Evolutionary conservation across 1,140 invertebrate species (phyloP), one percentile per base, ranked within the genome.

Genomic region (Tetramorium simillimum): DNA sequence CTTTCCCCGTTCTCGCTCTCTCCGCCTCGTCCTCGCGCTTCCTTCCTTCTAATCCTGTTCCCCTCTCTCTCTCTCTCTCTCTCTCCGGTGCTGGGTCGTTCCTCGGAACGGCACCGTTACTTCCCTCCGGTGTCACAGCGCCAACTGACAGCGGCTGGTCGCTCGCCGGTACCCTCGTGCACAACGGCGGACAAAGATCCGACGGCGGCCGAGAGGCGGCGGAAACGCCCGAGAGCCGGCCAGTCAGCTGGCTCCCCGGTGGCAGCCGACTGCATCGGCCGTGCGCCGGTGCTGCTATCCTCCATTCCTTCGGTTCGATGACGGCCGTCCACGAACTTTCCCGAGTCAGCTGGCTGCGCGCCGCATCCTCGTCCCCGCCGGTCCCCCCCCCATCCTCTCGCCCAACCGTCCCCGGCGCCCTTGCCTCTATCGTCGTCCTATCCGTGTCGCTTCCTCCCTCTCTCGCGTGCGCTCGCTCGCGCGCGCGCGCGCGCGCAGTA

Each of bases 91-190:
- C 80, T 86, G 60, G 75, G 72, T 88, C 65, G 84, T 76, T 70
- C 87, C 63, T 58, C 62, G 85, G 81, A 92, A 87, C 86, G 87
- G 86, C 80, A 91, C 89, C 91, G 86, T 90, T 89, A 82, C 90
- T 80, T 90, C 88, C 84, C 86, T 90, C 75, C 89, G 88, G 69
- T 92, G 92, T 92, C 92, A 89, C 91, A 92, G 90, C 92, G 91
- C 90, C 92, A 91, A 93, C 92, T 92, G 93, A 93, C 93, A 93
- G 89, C 89, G 82, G 89, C 76, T 85, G 78, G 81, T 82, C 69
- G 81, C 84, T 92, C 88, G 91, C 92, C 92, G 93, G 92, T 92
- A 92, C 88, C 92, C 92, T 93, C 92, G 92, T 93, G 93, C 91
- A 90, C 88, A 56, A 81, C 85, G 80, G 58, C 87, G 85, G 69